Percentiles rank a stretch among this genome's conserved stretches.
Conservation (phyloP, 1,140 invertebrate species). For the Brachionus sp. region DNA sequence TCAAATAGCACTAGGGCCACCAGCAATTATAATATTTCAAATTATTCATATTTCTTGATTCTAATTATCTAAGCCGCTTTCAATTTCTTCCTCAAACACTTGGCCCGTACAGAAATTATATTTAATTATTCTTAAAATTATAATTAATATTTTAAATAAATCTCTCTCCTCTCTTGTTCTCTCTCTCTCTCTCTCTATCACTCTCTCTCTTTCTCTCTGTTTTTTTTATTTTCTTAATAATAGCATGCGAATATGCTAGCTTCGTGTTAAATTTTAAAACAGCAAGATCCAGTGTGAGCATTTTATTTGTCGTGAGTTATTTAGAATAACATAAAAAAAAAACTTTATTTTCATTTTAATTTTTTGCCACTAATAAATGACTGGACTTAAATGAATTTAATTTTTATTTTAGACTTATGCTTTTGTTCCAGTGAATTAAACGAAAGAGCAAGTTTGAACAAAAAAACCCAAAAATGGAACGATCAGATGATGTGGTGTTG, state of each 20-base stretch:
- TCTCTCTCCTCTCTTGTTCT: background rate
- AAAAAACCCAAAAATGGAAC: conserved; percentile 6
- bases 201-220: background rate
- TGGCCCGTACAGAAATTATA: background rate
- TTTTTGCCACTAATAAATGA: background rate
- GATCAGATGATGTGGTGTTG: conserved; percentile 31
- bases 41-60: background rate
- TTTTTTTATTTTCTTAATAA: background rate
- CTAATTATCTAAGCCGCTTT: background rate
- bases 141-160: conserved; percentile 13
- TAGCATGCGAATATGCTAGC: background rate
- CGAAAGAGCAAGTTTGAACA: background rate
- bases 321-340: conserved; percentile 10
- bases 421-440: background rate
- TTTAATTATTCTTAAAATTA: conserved; percentile 32
- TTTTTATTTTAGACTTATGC: background rate
- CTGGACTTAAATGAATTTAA: background rate
- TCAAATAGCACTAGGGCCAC: background rate
- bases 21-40: background rate
- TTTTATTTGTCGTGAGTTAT: background rate
- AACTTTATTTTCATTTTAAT: background rate
- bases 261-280: background rate
- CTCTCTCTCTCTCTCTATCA: background rate
- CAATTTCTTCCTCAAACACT: background rate
- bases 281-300: conserved; percentile 18